Percentiles rank a stretch among this genome's conserved stretches.
Evolutionary conservation across 2,888 invertebrate species (phyloP).

Genomic region (Schizaphis graminum): DNA sequence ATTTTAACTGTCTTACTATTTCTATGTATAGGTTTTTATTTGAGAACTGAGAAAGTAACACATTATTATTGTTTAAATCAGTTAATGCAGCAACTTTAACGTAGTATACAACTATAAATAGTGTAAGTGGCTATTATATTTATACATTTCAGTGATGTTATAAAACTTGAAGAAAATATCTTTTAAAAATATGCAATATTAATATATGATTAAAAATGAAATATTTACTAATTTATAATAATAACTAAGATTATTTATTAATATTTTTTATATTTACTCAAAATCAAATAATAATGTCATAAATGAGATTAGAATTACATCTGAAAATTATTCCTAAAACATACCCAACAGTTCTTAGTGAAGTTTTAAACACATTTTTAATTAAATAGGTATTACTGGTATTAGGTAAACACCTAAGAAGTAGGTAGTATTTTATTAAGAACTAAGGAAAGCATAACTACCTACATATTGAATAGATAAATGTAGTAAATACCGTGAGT

Average conservation of each 20-base stretch:
- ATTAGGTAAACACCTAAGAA: too few species aligned
- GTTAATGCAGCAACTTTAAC: background rate
- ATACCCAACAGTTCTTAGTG: background rate
- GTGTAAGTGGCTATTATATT: too few species aligned
- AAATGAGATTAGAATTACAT: background rate
- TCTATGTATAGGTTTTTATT: background rate
- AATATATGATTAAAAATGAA: too few species aligned
- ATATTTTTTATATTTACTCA: background rate
- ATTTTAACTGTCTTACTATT: background rate
- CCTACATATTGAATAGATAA: background rate
- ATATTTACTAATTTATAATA: too few species aligned
- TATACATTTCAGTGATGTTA: too few species aligned
- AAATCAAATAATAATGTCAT: background rate
- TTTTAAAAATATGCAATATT: too few species aligned
- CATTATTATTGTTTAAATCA: background rate
- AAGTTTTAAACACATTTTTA: background rate
- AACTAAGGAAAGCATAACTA: background rate
- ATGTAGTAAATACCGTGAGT: constrained; percentile 39
- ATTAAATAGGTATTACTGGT: background rate
- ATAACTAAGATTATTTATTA: too few species aligned
- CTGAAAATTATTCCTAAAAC: background rate
- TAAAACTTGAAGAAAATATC: too few species aligned
- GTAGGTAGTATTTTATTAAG: too few species aligned
- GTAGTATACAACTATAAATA: background rate
- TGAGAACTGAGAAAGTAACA: background rate